Evolutionary conservation across 2,888 invertebrate species (phyloP), one percentile per base, ranked within the genome.

Genomic region (Pseudococcus jackbeardsleyi): DNA sequence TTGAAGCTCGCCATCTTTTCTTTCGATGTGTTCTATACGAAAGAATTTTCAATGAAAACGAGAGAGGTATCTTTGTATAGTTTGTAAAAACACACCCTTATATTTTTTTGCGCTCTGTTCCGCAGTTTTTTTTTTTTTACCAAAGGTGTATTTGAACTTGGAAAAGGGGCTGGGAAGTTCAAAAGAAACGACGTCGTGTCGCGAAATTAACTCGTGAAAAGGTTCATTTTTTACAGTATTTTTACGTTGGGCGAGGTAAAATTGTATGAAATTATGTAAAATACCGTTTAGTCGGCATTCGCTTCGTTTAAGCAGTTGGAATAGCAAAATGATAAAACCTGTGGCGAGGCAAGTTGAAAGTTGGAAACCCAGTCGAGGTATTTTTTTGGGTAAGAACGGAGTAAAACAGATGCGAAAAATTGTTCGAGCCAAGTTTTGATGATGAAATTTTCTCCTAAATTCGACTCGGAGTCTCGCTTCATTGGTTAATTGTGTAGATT

Each of bases 251-350:
- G 33, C 17, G 42, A 42, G 8, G 72, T 72, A 68, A 26, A 68
- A 68, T 68, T 68, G 68, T 72, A 72, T 33, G 72, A 72, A 72
- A 72, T 72, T 72, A 72, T 72, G 72, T 72, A 72, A 72, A 72
- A 33, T 72, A 72, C 33, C 72, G 26, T 72, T 72, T 72, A 72
- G 26, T 72, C 15, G 15, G 72, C 39, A 72, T 72, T 33, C 7
- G 33, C 72, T 22, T 72, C 33, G 72, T 22, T 68, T 26, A 26
- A 42, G 42, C 5, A 26, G 9, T 26, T 7, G 5, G 26, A 26
- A 68, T 68, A 17, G 33, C 15, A 1, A 72, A 72, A 72, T 33
- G 72, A 72, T 72, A 33, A 33, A 72, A 33, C 33, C 33, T 72
- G 72, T 33, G 12, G 64, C 15, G n/a, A 54, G 7, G 9, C 4